A percentile compares a stretch with the other conserved stretches of the same genome.
Evolutionary conservation across 2,888 invertebrate genomes (phyloP).

Genomic region (Orgyia antiqua): DNA sequence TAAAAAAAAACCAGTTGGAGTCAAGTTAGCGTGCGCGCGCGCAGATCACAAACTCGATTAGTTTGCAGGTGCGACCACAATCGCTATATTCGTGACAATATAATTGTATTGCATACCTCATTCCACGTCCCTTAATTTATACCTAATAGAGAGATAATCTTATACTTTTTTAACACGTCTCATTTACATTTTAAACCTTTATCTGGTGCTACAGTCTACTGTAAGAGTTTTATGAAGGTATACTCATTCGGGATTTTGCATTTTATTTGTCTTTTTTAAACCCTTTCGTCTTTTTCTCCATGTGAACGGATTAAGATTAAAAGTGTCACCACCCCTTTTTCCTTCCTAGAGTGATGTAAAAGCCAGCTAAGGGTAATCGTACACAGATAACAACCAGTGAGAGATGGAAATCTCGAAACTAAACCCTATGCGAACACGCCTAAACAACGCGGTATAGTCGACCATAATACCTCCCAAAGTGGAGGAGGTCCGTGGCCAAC

Average conservation of each 20-base stretch:
- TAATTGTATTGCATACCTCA: constrained; percentile 72
- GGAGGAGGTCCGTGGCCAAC: too few species aligned
- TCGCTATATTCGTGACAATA: constrained; percentile 67
- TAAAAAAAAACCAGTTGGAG: too few species aligned
- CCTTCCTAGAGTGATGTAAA: too few species aligned
- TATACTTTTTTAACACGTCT: constrained; percentile 65
- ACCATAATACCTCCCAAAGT: too few species aligned
- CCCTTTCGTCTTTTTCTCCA: too few species aligned
- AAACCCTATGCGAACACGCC: too few species aligned
- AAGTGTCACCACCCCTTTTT: too few species aligned
- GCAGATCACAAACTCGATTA: constrained; percentile 36
- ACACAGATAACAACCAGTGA: too few species aligned
- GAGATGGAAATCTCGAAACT: too few species aligned
- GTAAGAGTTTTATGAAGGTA: constrained; percentile 20
- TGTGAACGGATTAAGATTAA: too few species aligned
- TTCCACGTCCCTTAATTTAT: constrained; percentile 68
- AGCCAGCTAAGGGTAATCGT: too few species aligned
- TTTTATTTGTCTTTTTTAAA: constrained; percentile 7
- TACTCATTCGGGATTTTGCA: constrained; percentile 7
- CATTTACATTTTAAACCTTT: constrained; percentile 70
- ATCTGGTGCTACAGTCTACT: constrained; percentile 36
- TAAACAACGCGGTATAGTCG: too few species aligned
- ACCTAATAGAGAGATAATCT: constrained; percentile 75
- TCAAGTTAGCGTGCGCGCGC: constrained; percentile 45
- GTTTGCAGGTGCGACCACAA: constrained; percentile 35